Percentiles rank a stretch among this genome's conserved stretches.
Evolutionary conservation across 2,888 invertebrate genomes (phyloP).

Genomic region (Monopis laevigella): DNA sequence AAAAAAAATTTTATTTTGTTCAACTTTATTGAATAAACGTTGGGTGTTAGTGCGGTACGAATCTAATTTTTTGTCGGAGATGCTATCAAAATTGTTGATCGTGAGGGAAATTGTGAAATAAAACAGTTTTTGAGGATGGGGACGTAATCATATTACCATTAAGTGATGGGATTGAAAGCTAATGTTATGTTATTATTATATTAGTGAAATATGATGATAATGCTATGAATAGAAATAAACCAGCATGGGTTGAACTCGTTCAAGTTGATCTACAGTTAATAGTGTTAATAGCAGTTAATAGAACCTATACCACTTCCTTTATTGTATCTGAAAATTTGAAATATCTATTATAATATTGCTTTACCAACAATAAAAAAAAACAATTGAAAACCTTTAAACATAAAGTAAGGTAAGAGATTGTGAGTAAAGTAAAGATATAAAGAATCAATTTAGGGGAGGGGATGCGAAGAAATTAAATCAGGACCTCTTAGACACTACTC

Average conservation of each 20-base stretch:
- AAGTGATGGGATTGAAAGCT: constrained; percentile 4
- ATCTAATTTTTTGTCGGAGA: constrained; percentile 49
- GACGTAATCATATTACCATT: constrained; percentile 17
- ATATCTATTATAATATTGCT: too few relatives aligned
- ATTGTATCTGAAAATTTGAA: too few relatives aligned
- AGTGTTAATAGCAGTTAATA: too few relatives aligned
- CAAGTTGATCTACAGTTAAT: too few relatives aligned
- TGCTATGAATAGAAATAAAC: too few relatives aligned
- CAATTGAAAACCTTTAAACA: too few relatives aligned
- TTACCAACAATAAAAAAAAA: too few relatives aligned
- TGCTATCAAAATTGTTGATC: constrained; percentile 53
- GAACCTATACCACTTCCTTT: too few relatives aligned
- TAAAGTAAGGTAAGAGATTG: too few relatives aligned
- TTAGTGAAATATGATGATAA: neutral
- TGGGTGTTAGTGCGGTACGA: constrained; percentile 28
- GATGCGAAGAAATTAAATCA: neutral
- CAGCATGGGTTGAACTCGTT: too few relatives aligned
- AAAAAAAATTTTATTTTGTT: constrained; percentile 27
- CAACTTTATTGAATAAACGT: constrained; percentile 22
- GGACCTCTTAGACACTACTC: constrained; percentile 27
- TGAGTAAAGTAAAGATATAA: too few relatives aligned
- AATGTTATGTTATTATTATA: constrained; percentile 9
- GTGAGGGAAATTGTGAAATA: constrained; percentile 37
- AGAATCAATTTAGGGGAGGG: too few relatives aligned
- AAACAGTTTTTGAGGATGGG: constrained; percentile 43